Percentiles rank a stretch among this genome's conserved stretches.
phyloP scores from a whole-genome alignment of 2,797 vertebrate genomes.

The Cossypha heuglini region DNA sequence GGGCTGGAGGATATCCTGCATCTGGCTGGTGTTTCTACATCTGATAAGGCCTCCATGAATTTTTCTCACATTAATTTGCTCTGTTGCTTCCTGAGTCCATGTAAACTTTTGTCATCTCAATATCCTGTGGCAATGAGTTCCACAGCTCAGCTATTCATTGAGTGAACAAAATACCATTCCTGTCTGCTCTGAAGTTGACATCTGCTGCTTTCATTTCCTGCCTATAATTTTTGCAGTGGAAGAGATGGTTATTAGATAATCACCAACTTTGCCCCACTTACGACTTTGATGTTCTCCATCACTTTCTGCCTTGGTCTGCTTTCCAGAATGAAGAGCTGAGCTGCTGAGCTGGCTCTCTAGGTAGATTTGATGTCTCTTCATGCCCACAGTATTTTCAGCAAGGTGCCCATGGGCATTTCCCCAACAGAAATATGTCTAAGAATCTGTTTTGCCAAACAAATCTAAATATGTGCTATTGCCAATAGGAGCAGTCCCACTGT shows the following conservation, averaged over 20 bases:
- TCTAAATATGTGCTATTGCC: neutral
- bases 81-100: neutral
- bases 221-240: neutral
- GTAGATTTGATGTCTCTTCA: neutral
- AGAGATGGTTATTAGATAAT: neutral
- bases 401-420: neutral
- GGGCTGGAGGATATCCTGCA: neutral
- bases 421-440: neutral
- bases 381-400: neutral
- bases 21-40: neutral
- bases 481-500: neutral
- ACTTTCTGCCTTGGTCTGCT: neutral
- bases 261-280: neutral
- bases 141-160: neutral
- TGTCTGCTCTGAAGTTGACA: neutral
- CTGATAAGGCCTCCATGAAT: neutral
- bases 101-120: neutral
- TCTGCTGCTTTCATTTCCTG: constrained; percentile 33
- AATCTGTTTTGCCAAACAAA: neutral
- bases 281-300: neutral
- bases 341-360: neutral
- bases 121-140: neutral
- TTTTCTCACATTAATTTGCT: neutral
- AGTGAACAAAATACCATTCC: neutral
- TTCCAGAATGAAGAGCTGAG: neutral